Conservation (phyloP, 2,797 vertebrate genomes). For the Saguinus oedipus region DNA sequence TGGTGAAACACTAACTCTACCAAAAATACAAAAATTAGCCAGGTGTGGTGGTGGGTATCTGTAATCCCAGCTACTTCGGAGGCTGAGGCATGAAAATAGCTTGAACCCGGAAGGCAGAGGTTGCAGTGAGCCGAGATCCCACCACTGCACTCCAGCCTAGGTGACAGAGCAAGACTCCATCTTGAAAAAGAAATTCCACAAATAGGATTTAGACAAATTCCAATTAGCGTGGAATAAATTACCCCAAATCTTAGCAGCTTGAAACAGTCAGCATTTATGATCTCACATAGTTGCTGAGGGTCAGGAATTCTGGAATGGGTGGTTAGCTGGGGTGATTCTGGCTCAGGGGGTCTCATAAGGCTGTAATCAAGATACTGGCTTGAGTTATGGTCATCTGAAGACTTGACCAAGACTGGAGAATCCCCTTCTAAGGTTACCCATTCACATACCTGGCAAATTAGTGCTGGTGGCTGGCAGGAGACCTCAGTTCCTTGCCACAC, state of each 20-base stretch:
- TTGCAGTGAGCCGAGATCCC: too few species aligned
- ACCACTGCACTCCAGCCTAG: too few species aligned
- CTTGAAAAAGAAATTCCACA: not conserved
- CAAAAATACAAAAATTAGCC: too few species aligned
- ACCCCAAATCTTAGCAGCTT: not conserved
- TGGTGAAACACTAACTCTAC: too few species aligned
- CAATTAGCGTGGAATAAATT: conserved; percentile 26
- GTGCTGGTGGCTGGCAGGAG: not conserved
- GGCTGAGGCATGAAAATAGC: too few species aligned
- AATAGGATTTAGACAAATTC: conserved; percentile 32
- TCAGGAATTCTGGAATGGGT: not conserved
- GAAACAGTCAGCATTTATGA: conserved; percentile 20
- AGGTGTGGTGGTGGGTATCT: too few species aligned
- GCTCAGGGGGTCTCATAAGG: not conserved
- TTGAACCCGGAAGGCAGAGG: too few species aligned
- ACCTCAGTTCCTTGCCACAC: not conserved
- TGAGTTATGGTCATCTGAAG: not conserved
- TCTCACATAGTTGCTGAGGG: not conserved
- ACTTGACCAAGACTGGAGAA: not conserved
- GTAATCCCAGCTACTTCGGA: too few species aligned
- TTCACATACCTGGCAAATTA: not conserved
- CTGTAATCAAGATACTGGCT: not conserved
- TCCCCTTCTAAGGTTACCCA: not conserved
- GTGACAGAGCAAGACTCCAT: too few species aligned
- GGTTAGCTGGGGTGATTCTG: not conserved